Percentiles rank a stretch among this genome's conserved stretches.
Conservation (phyloP, 2,113 vertebrate species). For the Pao palembangensis region DNA sequence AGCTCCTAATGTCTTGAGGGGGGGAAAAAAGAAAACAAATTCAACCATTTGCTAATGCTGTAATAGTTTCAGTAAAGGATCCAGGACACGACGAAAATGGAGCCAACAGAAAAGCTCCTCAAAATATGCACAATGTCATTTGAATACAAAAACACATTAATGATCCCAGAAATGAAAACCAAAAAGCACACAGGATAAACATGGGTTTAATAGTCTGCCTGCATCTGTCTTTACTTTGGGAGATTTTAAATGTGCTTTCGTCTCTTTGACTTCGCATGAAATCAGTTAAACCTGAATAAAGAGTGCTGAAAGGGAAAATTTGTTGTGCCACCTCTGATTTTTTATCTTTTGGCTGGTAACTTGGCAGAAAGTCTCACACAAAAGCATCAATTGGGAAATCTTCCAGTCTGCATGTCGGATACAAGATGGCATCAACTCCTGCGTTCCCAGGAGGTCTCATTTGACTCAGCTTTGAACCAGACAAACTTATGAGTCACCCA, state of each 20-base stretch:
- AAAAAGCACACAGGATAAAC: slow-evolving; percentile 35
- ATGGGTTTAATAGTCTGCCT: slow-evolving; percentile 5
- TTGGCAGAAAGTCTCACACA: not conserved
- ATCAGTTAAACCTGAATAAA: slow-evolving; percentile 35
- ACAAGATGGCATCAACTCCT: slow-evolving; percentile 41
- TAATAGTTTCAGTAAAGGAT: slow-evolving; percentile 65
- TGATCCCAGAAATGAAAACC: slow-evolving; percentile 35
- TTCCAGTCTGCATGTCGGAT: slow-evolving; percentile 9
- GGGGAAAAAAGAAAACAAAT: slow-evolving; percentile 32
- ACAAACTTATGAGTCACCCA: slow-evolving; percentile 38
- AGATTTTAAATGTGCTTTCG: slow-evolving; percentile 12
- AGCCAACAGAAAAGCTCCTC: slow-evolving; percentile 50
- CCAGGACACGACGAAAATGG: slow-evolving; percentile 52
- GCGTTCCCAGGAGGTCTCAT: slow-evolving; percentile 40
- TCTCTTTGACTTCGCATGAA: slow-evolving; percentile 27
- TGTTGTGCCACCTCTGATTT: slow-evolving; percentile 3
- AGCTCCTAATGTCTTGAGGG: slow-evolving; percentile 46
- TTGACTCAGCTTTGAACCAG: slow-evolving; percentile 48
- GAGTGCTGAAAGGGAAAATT: slow-evolving; percentile 8
- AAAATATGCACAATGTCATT: slow-evolving; percentile 53
- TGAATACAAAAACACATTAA: slow-evolving; percentile 58
- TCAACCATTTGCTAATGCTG: slow-evolving; percentile 63
- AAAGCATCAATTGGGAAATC: slow-evolving; percentile 14
- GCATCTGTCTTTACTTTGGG: slow-evolving; percentile 23
- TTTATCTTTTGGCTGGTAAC: no score